phyloP scores from a whole-genome alignment of 2,797 vertebrate genomes.

The Remorina albescens region DNA sequence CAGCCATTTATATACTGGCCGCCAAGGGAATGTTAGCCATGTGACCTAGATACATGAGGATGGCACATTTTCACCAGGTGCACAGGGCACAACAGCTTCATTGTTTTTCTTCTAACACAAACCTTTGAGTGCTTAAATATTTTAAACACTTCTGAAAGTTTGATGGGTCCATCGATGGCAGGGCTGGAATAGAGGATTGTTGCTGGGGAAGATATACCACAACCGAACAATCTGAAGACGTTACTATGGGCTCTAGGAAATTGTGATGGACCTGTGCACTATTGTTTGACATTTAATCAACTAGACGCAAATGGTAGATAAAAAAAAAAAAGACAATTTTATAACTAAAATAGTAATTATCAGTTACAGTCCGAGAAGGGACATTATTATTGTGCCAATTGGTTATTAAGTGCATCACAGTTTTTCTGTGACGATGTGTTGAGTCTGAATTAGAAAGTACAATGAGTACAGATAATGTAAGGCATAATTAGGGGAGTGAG shows the following conservation, averaged over 20 bases:
- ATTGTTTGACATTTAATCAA: background rate
- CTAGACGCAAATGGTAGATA: background rate
- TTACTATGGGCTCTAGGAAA: background rate
- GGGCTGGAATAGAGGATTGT: conserved; percentile 38
- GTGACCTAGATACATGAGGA: conserved; percentile 66
- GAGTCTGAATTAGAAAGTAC: background rate
- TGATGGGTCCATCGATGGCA: conserved; percentile 69
- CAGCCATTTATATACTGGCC: conserved; percentile 61
- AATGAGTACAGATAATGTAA: background rate
- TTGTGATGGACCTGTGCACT: background rate
- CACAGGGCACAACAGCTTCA: conserved; percentile 55
- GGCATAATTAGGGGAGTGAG: background rate
- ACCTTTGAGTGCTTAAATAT: conserved; percentile 79
- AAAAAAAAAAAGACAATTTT: background rate
- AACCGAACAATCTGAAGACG: background rate
- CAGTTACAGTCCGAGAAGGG: background rate
- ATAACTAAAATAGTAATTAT: background rate
- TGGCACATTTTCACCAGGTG: conserved; percentile 75
- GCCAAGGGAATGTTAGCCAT: conserved; percentile 41
- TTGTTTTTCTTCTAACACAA: conserved; percentile 69
- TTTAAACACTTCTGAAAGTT: conserved; percentile 80
- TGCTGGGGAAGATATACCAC: conserved; percentile 33
- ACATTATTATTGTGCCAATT: background rate
- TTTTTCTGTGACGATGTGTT: background rate
- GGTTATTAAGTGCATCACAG: background rate